Evolutionary conservation across 2,797 vertebrate genomes (phyloP).

Genomic region (Hozukius guyotensis): DNA sequence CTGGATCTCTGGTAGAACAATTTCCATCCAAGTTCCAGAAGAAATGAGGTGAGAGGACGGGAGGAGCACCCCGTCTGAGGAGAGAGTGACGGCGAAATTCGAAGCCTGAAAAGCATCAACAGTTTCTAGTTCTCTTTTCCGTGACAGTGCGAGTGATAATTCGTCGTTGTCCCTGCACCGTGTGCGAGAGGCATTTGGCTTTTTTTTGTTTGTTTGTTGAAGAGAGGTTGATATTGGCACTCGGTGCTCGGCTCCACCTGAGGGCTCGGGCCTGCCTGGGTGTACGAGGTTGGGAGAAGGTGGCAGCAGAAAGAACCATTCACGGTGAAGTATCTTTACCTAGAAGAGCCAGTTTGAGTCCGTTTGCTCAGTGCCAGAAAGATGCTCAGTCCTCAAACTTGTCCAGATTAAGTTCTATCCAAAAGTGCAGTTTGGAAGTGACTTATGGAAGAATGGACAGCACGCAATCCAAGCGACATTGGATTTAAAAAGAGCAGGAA

Average conservation of each 20-base stretch:
- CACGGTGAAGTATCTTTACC: slow-evolving; percentile 5
- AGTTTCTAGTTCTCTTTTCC: slow-evolving; percentile 34
- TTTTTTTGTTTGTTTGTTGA: slow-evolving; percentile 42
- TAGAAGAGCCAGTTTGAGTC: slow-evolving; percentile 27
- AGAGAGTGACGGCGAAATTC: slow-evolving; percentile 35
- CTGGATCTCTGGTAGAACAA: slow-evolving; percentile 57
- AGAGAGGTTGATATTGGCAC: slow-evolving; percentile 70
- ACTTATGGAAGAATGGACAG: slow-evolving; percentile 57
- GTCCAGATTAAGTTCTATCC: slow-evolving; percentile 52
- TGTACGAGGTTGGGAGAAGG: slow-evolving; percentile 8
- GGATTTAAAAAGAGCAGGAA: slow-evolving; percentile 48
- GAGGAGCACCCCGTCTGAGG: slow-evolving; percentile 50
- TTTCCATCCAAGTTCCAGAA: slow-evolving; percentile 53
- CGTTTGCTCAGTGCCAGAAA: slow-evolving; percentile 40
- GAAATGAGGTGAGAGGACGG: slow-evolving; percentile 59
- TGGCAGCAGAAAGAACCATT: slow-evolving; percentile 14
- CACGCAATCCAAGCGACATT: slow-evolving; percentile 27
- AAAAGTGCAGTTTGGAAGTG: slow-evolving; percentile 72
- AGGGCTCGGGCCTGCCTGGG: slow-evolving; percentile 36
- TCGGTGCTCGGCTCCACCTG: slow-evolving; percentile 57
- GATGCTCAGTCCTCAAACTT: slow-evolving; percentile 47
- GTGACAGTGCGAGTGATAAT: slow-evolving; percentile 44
- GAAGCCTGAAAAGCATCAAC: slow-evolving; percentile 27
- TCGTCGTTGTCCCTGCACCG: slow-evolving; percentile 49
- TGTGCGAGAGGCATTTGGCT: slow-evolving; percentile 72